phyloP scores from a whole-genome alignment of 2,797 vertebrate genomes.

The Hyperoplus immaculatus region DNA sequence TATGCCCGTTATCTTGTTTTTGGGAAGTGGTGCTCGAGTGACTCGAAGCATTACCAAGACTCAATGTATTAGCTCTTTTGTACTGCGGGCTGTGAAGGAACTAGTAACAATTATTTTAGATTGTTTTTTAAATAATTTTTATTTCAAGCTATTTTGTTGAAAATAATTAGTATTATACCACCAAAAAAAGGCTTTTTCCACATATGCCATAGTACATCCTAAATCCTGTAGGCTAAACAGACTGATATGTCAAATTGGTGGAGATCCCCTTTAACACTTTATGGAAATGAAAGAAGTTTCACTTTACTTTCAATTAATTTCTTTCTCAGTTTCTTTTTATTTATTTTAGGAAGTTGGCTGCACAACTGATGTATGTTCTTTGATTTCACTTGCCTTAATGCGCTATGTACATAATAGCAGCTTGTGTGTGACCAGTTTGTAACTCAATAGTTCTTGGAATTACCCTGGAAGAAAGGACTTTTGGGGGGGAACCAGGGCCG shows the following conservation, averaged over 20 bases:
- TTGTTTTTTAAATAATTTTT: not conserved
- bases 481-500: not conserved
- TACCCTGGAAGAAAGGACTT: not conserved
- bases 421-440: constrained; percentile 14
- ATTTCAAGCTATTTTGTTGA: not conserved
- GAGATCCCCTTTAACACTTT: not conserved
- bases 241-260: not conserved
- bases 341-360: constrained; percentile 16
- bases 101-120: not conserved
- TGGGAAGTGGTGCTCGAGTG: constrained; percentile 29
- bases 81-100: no score
- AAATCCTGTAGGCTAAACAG: not conserved
- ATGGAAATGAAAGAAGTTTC: not conserved
- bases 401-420: not conserved
- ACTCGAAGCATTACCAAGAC: constrained; percentile 12
- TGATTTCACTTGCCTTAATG: not conserved
- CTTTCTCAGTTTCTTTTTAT: constrained; percentile 6
- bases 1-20: constrained; percentile 42
- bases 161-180: not conserved
- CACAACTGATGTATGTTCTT: not conserved
- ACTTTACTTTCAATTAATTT: not conserved
- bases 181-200: not conserved
- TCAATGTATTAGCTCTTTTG: not conserved
- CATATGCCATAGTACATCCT: not conserved
- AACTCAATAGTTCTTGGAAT: not conserved